Percentiles rank a stretch among this genome's conserved stretches.
phyloP scores from a whole-genome alignment of 1,140 invertebrate species.

The Anastrepha ludens region DNA sequence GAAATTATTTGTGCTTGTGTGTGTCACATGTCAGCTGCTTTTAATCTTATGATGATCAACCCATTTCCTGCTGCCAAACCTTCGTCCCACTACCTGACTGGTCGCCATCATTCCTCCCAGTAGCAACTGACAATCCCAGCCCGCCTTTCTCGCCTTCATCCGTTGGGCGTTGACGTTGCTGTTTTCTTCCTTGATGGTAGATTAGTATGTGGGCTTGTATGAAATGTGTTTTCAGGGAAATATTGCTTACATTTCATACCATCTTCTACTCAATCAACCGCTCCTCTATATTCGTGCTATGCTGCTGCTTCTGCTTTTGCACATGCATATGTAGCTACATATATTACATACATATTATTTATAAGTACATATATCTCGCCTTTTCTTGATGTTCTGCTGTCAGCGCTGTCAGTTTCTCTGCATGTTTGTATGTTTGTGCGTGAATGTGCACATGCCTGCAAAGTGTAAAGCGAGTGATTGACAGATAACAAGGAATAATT shows the following conservation, averaged over 20 bases:
- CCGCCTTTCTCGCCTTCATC: not conserved
- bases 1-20: not conserved
- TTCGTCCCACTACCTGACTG: not conserved
- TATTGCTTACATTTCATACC: not conserved
- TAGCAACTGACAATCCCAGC: not conserved
- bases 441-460: not conserved
- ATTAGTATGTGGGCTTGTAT: conserved; percentile 3
- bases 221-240: not conserved
- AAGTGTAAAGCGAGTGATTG: conserved; percentile 22
- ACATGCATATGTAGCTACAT: not conserved
- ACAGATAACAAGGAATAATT: conserved; percentile 41
- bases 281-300: not conserved
- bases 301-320: not conserved
- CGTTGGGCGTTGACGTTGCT: conserved; percentile 25
- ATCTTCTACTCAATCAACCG: not conserved
- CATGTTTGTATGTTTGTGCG: not conserved
- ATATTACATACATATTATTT: not conserved
- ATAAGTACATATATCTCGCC: not conserved
- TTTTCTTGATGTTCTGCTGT: conserved; percentile 28
- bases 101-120: not conserved
- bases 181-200: conserved; percentile 33
- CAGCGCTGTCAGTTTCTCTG: not conserved
- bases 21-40: not conserved
- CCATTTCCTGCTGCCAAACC: conserved; percentile 3
- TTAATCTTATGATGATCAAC: conserved; percentile 9